Conservation (phyloP, 2,888 invertebrate species). For the Diplazon laetatorius region DNA sequence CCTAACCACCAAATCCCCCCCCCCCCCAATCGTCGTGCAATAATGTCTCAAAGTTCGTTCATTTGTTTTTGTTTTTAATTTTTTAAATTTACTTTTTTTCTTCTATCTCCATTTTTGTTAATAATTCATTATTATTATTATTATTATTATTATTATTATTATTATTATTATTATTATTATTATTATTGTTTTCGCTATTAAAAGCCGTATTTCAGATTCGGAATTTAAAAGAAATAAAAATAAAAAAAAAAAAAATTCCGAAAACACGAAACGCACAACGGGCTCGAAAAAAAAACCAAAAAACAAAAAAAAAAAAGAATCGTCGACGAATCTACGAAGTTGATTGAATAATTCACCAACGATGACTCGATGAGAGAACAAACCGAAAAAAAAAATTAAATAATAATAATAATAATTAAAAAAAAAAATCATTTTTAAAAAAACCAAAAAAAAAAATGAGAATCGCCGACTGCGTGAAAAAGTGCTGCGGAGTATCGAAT, state of each 20-base stretch:
- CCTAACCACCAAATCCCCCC: background rate
- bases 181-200: no score
- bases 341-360: slow-evolving; percentile 1
- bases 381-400: background rate
- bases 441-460: background rate
- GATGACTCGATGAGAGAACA: background rate
- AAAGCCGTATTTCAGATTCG: background rate
- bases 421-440: no score
- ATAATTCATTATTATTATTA: no score
- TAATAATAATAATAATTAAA: background rate
- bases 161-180: no score
- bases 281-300: no score
- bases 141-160: no score
- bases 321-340: slow-evolving; percentile 11
- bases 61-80: background rate
- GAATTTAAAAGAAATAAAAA: no score
- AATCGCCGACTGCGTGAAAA: background rate
- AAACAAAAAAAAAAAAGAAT: no score
- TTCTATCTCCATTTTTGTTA: no score
- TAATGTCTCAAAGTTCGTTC: background rate
- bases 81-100: background rate
- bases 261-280: slow-evolving; percentile 17
- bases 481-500: slow-evolving; percentile 1
- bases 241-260: no score
- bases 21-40: slow-evolving; percentile 2